Evolutionary conservation across 2,797 vertebrate genomes (phyloP).

Genomic region (Gorsachius magnificus): DNA sequence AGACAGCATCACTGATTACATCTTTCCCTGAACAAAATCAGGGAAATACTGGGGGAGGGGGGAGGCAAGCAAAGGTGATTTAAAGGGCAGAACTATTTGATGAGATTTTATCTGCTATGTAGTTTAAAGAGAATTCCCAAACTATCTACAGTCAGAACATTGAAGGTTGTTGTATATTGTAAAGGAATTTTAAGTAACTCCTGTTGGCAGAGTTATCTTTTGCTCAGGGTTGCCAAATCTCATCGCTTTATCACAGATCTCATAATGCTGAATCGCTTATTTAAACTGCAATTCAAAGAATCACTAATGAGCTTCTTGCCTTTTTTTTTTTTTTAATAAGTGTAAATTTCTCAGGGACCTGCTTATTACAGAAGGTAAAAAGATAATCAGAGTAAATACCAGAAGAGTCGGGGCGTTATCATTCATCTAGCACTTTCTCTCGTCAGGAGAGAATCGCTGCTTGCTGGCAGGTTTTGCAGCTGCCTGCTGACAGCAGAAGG

Average conservation of each 20-base stretch:
- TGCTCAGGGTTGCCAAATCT: neutral
- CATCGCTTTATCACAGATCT: conserved; percentile 9
- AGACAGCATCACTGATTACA: conserved; percentile 1
- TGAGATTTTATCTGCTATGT: conserved; percentile 15
- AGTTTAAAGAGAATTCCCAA: conserved; percentile 10
- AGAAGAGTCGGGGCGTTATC: neutral
- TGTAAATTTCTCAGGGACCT: neutral
- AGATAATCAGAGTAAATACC: neutral
- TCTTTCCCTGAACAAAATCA: conserved; percentile 17
- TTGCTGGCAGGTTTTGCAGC: neutral
- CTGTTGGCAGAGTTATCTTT: neutral
- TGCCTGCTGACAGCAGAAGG: neutral
- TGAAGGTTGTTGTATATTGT: neutral
- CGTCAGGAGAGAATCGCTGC: neutral
- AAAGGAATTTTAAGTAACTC: conserved; percentile 24
- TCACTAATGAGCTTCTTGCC: neutral
- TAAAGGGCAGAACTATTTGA: conserved; percentile 18
- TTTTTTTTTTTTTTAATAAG: neutral
- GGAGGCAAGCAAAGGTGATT: neutral
- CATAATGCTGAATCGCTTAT: neutral
- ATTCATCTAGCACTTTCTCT: neutral
- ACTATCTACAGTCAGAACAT: neutral
- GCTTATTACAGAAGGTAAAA: neutral
- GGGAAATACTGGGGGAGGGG: neutral
- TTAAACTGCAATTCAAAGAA: conserved; percentile 4